Evolutionary conservation across 1,140 invertebrate genomes (phyloP), one percentile per base, ranked within the genome.

Genomic region (Homalodisca vitripennis): DNA sequence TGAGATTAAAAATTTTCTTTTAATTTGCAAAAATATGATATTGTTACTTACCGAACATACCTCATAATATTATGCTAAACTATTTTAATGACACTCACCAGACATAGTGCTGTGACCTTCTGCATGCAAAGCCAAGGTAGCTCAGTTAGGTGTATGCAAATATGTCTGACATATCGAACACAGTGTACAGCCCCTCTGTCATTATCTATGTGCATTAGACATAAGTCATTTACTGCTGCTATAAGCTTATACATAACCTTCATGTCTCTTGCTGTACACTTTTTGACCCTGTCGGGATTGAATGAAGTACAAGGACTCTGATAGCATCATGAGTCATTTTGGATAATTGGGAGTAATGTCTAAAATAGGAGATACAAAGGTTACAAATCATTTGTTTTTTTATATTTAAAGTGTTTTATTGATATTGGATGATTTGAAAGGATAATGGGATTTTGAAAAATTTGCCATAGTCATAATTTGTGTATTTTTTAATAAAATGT

Each of bases 131-230:
- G 32, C 10, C 51, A 55, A 3, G 66, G 64, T 2, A 71, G 27
- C 30, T 71, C 64, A 12, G 70, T 51, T 6, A 71, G 30, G 30
- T 68, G 66, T 0, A 53, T 14, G 41, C 14, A 41, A 48, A 55
- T 53, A 66, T 60, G 27, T 62, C 29, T n/a, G 20, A 6, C n/a
- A 20, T 62, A 22, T 71, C 70, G 22, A 48, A 46, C 24, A 71
- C 55, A 31, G 68, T 20, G 53, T 68, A 68, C 20, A 46, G n/a
- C 66, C n/a, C 67, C 67, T 0, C 53, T 24, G 24, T 55, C 60
- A 34, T 41, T 60, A 22, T 57, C 41, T 12, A 46, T 32, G 13
- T 60, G 27, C 2, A 24, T 32, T 13, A 57, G 20, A 24, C 67
- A 27, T 12, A 41, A 26, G 29, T 60, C 24, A 32, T 30, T 55